phyloP scores from a whole-genome alignment of 2,888 invertebrate species.

The Caenorhabditis wallacei region DNA sequence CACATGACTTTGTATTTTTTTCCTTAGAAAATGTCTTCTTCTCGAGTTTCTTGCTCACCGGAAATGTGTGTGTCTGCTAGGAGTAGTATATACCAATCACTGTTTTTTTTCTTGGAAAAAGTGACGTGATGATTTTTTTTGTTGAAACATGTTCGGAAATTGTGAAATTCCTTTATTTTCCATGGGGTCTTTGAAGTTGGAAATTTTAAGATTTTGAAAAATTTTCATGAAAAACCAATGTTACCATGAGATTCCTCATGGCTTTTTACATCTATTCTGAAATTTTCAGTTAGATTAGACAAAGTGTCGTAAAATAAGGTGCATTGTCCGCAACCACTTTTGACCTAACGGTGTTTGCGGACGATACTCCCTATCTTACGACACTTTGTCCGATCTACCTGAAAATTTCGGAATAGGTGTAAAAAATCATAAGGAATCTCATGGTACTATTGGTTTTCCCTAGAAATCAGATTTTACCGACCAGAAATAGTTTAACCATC shows the following conservation, averaged over 20 bases:
- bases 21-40: not conserved
- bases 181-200: too few relatives aligned
- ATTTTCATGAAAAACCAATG: not conserved
- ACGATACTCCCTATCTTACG: too few relatives aligned
- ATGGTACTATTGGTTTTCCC: not conserved
- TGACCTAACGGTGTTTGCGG: too few relatives aligned
- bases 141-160: too few relatives aligned
- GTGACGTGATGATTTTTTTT: not conserved
- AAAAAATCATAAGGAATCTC: not conserved
- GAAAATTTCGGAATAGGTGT: too few relatives aligned
- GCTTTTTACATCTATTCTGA: not conserved
- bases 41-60: conserved; percentile 36
- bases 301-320: not conserved
- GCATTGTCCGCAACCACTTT: too few relatives aligned
- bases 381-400: too few relatives aligned
- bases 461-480: too few relatives aligned
- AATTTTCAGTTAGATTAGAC: not conserved
- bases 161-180: too few relatives aligned
- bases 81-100: not conserved
- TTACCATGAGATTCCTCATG: not conserved
- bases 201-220: too few relatives aligned
- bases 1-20: not conserved
- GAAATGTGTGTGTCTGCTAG: not conserved
- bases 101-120: not conserved
- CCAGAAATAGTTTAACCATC: too few relatives aligned